Evolutionary conservation across 2,888 invertebrate genomes (phyloP).

Genomic region (Spilosoma lubricipeda): DNA sequence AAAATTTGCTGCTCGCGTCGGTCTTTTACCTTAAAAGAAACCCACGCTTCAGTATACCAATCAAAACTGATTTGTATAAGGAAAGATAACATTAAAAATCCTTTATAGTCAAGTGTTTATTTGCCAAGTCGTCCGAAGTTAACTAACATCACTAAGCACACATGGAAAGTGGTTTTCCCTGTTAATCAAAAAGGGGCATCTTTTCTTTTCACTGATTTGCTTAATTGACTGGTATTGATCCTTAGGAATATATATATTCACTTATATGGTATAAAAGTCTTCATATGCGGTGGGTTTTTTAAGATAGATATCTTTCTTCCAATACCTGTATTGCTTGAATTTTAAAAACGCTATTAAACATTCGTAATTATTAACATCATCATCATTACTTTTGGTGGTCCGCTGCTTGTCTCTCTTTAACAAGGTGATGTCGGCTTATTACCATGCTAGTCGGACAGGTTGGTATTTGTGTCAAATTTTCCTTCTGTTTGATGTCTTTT

Average conservation of each 20-base stretch:
- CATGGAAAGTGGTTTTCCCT: constrained; percentile 50
- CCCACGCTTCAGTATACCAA: background rate
- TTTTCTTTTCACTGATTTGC: constrained; percentile 33
- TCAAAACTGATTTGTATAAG: constrained; percentile 12
- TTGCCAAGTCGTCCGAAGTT: constrained; percentile 25
- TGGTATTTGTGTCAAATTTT: no score
- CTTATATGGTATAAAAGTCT: background rate
- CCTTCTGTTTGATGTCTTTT: no score
- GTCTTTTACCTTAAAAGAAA: background rate
- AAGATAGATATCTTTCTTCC: no score
- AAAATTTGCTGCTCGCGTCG: background rate
- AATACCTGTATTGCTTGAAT: background rate
- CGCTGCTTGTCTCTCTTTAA: no score
- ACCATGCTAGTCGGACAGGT: no score
- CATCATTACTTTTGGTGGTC: no score
- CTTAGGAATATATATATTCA: constrained; percentile 3
- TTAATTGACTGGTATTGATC: constrained; percentile 36
- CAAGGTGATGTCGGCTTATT: background rate
- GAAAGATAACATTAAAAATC: constrained; percentile 2
- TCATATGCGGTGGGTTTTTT: background rate
- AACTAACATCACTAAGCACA: constrained; percentile 38
- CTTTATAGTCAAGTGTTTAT: constrained; percentile 12
- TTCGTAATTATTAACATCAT: background rate
- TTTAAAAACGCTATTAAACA: background rate
- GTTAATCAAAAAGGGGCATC: constrained; percentile 46